Percentiles rank a stretch among this genome's conserved stretches.
phyloP scores from a whole-genome alignment of 2,888 invertebrate species.

The Drosophila kokeensis region DNA sequence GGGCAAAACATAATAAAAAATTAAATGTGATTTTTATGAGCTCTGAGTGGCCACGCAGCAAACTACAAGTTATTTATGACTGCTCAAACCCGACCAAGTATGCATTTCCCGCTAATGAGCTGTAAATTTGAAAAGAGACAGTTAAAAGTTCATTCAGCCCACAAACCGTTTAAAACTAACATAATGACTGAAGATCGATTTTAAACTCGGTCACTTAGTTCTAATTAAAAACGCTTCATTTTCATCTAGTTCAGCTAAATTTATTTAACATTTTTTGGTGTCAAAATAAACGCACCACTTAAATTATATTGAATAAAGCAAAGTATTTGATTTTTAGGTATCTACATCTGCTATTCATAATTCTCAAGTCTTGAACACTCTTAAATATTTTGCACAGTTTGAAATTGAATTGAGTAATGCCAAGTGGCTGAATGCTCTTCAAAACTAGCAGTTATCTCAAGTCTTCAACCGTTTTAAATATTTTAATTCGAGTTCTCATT shows the following conservation, averaged over 20 bases:
- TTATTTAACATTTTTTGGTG: neutral
- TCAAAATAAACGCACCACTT: no score
- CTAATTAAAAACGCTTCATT: neutral
- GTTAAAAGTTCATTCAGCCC: slow-evolving; percentile 18
- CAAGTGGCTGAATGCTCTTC: neutral
- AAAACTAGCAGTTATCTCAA: neutral
- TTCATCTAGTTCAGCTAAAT: neutral
- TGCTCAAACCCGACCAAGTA: neutral
- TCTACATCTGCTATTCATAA: no score
- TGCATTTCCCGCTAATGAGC: slow-evolving; percentile 49
- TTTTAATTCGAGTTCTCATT: neutral
- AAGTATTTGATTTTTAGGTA: no score
- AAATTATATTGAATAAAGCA: neutral
- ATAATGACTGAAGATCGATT: neutral
- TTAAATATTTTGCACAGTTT: neutral
- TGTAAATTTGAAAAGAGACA: slow-evolving; percentile 50
- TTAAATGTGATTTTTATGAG: slow-evolving; percentile 78
- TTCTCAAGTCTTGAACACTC: neutral
- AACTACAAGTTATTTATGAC: slow-evolving; percentile 69
- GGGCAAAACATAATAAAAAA: slow-evolving; percentile 37
- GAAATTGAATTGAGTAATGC: neutral
- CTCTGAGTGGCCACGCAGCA: slow-evolving; percentile 51
- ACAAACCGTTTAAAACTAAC: neutral
- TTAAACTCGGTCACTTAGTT: no score
- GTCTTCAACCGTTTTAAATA: no score